phyloP scores from a whole-genome alignment of 2,797 vertebrate species.

The Bucorvus abyssinicus region DNA sequence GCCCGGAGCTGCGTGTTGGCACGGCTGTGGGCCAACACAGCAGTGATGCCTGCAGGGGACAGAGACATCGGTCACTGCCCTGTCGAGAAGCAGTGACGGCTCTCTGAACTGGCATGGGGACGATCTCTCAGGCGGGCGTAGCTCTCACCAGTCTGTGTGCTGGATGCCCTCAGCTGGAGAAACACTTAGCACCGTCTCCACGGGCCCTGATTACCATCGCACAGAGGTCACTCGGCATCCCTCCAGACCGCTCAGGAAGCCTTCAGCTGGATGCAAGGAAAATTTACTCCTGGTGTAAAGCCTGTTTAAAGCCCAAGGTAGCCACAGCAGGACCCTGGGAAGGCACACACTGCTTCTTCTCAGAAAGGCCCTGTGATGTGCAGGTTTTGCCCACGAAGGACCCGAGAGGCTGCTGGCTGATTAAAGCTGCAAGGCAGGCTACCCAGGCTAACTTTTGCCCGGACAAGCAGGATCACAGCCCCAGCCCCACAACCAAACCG shows the following conservation, averaged over 20 bases:
- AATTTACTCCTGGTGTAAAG: not conserved
- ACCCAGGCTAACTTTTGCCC: not conserved
- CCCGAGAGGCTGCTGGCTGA: fast-evolving
- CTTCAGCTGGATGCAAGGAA: not conserved
- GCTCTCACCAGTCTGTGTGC: not conserved
- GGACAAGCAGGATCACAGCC: not conserved
- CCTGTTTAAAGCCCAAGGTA: not conserved
- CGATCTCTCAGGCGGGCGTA: fast-evolving
- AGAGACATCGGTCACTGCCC: not conserved
- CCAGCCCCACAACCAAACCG: not conserved
- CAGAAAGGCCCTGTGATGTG: fast-evolving
- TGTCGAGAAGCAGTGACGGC: fast-evolving
- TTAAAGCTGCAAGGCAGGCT: not conserved
- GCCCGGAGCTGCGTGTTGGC: not conserved
- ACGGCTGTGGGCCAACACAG: not conserved
- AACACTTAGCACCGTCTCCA: not conserved
- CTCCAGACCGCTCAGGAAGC: not conserved
- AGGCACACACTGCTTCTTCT: not conserved
- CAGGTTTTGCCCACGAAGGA: not conserved
- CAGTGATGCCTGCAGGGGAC: not conserved
- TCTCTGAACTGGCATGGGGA: not conserved
- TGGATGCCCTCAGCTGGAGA: not conserved
- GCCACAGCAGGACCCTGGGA: not conserved
- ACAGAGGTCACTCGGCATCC: not conserved
- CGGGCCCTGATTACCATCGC: not conserved